Percentiles rank a stretch among this genome's conserved stretches.
Evolutionary conservation across 2,113 vertebrate genomes (phyloP).

Genomic region (Candoia aspera): DNA sequence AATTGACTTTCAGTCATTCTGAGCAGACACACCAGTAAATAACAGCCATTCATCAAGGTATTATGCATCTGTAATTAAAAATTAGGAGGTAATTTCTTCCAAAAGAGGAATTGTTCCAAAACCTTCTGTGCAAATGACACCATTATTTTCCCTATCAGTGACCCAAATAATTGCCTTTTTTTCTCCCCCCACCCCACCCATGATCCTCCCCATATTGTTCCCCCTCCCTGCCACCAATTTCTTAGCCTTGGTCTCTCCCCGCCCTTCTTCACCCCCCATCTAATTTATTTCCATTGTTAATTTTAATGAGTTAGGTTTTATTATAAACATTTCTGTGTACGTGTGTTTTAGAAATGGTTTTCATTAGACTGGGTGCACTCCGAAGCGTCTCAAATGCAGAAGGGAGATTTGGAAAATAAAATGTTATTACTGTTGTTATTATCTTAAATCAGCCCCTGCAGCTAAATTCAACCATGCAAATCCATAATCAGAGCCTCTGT

Average conservation of each 20-base stretch:
- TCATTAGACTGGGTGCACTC: slow-evolving; percentile 62
- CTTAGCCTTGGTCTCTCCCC: slow-evolving; percentile 37
- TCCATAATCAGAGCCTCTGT: slow-evolving; percentile 36
- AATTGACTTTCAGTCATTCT: slow-evolving; percentile 64
- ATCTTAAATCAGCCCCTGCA: slow-evolving; percentile 71
- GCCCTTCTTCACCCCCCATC: slow-evolving; percentile 34
- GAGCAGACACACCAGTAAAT: slow-evolving; percentile 64
- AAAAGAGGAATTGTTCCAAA: slow-evolving; percentile 66
- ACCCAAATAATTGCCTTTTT: slow-evolving; percentile 67
- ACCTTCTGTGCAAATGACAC: slow-evolving; percentile 64
- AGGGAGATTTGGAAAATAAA: slow-evolving; percentile 69
- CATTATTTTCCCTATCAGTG: slow-evolving; percentile 70
- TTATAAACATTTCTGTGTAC: slow-evolving; percentile 62
- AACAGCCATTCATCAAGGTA: slow-evolving; percentile 64
- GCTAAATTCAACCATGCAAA: slow-evolving; percentile 59
- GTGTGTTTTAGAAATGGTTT: slow-evolving; percentile 55
- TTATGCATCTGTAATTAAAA: slow-evolving; percentile 69
- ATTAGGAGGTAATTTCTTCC: slow-evolving; percentile 69
- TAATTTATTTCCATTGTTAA: slow-evolving; percentile 75
- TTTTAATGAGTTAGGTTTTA: slow-evolving; percentile 70
- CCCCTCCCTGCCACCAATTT: not conserved
- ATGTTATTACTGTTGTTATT: slow-evolving; percentile 66
- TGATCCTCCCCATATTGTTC: slow-evolving; percentile 7
- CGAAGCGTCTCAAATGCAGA: slow-evolving; percentile 66
- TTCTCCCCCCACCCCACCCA: slow-evolving; percentile 8